These are phyloP conservation scores for Drosophila equinoxialis DNA, from an alignment of 1,140 invertebrate species.

Conservation along the genomic window DNA sequence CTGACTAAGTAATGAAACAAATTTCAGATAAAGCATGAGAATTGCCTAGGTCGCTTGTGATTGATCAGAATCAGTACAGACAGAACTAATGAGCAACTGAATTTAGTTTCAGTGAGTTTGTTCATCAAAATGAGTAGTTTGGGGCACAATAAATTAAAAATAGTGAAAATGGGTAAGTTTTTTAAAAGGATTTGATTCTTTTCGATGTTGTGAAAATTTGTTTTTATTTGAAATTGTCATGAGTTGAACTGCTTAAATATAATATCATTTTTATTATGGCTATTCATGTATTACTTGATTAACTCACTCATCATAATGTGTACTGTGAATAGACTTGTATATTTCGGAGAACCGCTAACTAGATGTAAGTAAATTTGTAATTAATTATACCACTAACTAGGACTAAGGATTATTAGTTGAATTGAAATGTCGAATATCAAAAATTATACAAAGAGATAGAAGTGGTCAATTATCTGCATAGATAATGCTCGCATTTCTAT, in stretches of 20 bases:
- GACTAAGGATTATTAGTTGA: constrained; percentile 42
- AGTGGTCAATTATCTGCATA: neutral
- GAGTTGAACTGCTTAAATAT: neutral
- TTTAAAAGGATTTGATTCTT: no score
- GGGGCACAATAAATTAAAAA: no score
- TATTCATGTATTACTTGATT: constrained; percentile 6
- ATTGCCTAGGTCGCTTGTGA: no score
- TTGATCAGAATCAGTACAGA: no score
- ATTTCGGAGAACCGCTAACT: constrained; percentile 41
- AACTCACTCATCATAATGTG: constrained; percentile 5
- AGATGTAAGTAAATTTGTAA: constrained; percentile 28
- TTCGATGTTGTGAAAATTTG: neutral
- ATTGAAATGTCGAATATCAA: constrained; percentile 58
- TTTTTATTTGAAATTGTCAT: constrained; percentile 18
- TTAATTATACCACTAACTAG: constrained; percentile 52
- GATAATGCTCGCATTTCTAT: neutral
- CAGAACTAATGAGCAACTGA: no score
- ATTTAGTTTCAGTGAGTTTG: no score
- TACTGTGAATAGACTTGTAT: constrained; percentile 20
- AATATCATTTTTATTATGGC: neutral
- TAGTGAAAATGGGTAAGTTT: no score
- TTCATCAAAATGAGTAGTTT: no score
- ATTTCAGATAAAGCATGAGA: no score
- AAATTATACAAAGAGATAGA: constrained; percentile 24
- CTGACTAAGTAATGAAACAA: no score